phyloP scores from a whole-genome alignment of 2,113 vertebrate species.

The Triplophysa tibetana region DNA sequence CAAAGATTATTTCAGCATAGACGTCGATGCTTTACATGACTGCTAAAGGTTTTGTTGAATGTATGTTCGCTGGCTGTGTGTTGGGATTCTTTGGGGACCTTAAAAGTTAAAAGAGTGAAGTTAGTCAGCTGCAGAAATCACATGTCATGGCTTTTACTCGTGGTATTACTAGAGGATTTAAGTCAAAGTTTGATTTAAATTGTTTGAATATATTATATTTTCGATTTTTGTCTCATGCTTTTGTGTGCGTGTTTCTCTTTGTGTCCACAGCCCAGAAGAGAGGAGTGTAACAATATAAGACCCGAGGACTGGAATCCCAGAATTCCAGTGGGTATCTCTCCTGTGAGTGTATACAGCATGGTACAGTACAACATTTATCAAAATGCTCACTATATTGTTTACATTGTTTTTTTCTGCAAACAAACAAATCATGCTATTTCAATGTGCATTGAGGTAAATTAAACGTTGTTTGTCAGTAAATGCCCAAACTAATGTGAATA shows the following conservation, averaged over 20 bases:
- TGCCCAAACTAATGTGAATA: too few species aligned
- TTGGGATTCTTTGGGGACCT: background rate
- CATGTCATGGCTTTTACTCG: background rate
- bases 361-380: background rate
- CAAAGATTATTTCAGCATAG: conserved; percentile 51
- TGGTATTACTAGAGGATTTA: background rate
- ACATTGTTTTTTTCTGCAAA: background rate
- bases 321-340: conserved; percentile 79
- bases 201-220: conserved; percentile 27
- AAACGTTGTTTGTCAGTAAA: too few species aligned
- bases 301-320: conserved; percentile 80
- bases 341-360: conserved; percentile 67
- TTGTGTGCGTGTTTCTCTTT: conserved; percentile 41
- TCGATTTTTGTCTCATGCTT: conserved; percentile 26
- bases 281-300: conserved; percentile 77
- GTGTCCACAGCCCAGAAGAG: conserved; percentile 73
- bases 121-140: background rate
- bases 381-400: background rate
- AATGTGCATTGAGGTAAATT: too few species aligned
- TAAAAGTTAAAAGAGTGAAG: background rate
- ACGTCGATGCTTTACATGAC: conserved; percentile 28
- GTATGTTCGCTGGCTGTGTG: background rate
- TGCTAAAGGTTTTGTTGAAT: conserved; percentile 1
- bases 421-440: background rate
- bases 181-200: conserved; percentile 19